Conservation (phyloP, 2,888 invertebrate genomes). For the Archips xylosteana region DNA sequence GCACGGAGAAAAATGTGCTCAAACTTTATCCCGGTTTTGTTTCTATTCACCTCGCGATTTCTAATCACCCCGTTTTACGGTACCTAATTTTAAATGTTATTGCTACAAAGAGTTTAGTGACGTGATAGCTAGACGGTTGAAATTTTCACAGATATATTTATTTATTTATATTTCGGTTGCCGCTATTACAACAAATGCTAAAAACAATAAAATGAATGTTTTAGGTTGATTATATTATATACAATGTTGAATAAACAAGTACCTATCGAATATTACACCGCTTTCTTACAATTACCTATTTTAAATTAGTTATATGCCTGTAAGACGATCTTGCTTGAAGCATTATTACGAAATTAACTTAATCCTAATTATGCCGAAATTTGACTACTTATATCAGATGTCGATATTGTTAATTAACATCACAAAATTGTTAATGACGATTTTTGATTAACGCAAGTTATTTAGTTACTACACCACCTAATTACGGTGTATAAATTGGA, state of each 20-base stretch:
- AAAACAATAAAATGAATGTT: no score
- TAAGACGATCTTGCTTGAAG: constrained; percentile 10
- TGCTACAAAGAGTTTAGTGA: no score
- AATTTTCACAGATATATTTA: no score
- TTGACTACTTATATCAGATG: constrained; percentile 1
- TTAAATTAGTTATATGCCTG: background rate
- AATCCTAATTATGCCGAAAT: constrained; percentile 17
- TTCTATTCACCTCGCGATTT: no score
- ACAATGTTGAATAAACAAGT: background rate
- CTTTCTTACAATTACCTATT: background rate
- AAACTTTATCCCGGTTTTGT: no score
- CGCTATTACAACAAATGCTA: no score
- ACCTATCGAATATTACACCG: background rate
- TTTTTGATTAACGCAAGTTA: background rate
- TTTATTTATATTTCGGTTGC: no score
- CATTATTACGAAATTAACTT: constrained; percentile 15
- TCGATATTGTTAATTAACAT: background rate
- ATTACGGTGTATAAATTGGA: background rate
- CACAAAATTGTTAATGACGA: background rate
- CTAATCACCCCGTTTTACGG: no score
- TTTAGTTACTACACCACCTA: background rate
- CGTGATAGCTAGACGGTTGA: no score
- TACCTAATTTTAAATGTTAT: no score
- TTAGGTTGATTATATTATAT: background rate
- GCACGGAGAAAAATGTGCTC: no score